phyloP scores from a whole-genome alignment of 2,113 vertebrate species.

The Telmatochromis sp. region DNA sequence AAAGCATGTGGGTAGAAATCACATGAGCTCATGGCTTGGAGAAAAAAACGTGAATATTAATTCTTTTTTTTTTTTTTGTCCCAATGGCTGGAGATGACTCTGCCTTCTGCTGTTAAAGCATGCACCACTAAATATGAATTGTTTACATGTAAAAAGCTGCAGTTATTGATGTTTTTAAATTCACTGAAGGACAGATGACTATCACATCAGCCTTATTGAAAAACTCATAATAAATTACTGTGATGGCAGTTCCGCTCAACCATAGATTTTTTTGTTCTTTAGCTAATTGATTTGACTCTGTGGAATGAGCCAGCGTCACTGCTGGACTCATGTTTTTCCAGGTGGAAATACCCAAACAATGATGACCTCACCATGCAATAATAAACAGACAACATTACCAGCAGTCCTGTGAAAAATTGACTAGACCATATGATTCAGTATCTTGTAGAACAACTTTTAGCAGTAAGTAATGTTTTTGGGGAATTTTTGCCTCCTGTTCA shows the following conservation, averaged over 20 bases:
- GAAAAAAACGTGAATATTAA: not conserved
- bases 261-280: not conserved
- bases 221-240: not conserved
- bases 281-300: not conserved
- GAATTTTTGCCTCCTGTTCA: not conserved
- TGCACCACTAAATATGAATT: not conserved
- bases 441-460: not conserved
- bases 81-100: not conserved
- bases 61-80: not conserved
- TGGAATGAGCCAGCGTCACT: not conserved
- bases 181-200: not conserved
- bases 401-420: not conserved
- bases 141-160: not conserved
- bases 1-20: constrained; percentile 7
- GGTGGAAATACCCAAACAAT: not conserved
- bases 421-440: not conserved
- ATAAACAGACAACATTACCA: not conserved
- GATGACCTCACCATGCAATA: not conserved
- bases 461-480: not conserved
- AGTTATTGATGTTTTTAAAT: not conserved
- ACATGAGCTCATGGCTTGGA: not conserved
- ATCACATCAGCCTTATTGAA: not conserved
- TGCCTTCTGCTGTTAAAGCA: not conserved
- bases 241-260: not conserved
- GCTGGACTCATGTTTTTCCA: not conserved